Evolutionary conservation across 1,140 invertebrate species (phyloP), one percentile per base, ranked within the genome.

Genomic region (Drosophila mojavensis): DNA sequence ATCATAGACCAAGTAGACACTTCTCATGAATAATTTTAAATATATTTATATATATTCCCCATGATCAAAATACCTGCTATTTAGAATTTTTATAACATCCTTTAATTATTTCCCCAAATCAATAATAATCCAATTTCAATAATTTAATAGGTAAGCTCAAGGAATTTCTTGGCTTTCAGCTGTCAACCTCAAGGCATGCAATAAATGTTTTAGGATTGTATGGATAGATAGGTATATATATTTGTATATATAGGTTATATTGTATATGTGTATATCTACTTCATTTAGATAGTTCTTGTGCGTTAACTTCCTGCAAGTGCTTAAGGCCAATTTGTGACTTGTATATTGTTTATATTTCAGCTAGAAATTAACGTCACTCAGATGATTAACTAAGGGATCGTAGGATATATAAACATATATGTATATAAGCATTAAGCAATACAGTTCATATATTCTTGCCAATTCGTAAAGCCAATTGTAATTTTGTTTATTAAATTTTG

Each of bases 361-460:
- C 50, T 51, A 61, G 63, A 76, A 81, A 58, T 69, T 81, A 69
- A 69, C 45, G 28, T 11, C 45, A 55, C 55, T 58, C 7, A 9
- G 53, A 17, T 47, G 41, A 48, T 24, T 51, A 51, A 54, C 13
- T 60, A 48, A 54, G 11, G 28, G 20, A 30, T 48, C 45, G 15
- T 56, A 62, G 72, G 10, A 39, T 47, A 58, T 43, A n/a, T 41
- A 15, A 10, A 15, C 15, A 15, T 45, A 7, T 45, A 45, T 45
- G 9, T 9, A 15, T 33, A 11, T 69, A 86, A 86, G 83, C 83
- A 68, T 77, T 66, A 66, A 84, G 81, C 77, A 70, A 76, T 64
- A 77, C 58, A 64, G n/a, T 75, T 58, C 59, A 6, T 15, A 47
- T 59, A 15, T 59, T 48, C 41, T 74, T 77, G 83, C 79, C 83